Conservation (phyloP, 2,888 invertebrate genomes). For the Entomobrya proxima region DNA sequence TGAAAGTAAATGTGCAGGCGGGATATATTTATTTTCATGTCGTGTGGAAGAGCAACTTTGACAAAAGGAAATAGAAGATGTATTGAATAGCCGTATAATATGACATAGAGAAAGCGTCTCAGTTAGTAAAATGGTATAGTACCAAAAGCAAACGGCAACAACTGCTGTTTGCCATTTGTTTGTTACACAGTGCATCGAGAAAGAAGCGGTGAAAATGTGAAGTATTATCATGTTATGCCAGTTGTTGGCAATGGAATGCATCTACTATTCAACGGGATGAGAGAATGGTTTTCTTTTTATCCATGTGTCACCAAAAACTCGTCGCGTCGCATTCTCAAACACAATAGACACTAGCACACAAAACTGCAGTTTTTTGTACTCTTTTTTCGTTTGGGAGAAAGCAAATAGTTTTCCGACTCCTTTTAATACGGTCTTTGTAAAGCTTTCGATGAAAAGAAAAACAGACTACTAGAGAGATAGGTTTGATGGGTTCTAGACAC, state of each 20-base stretch:
- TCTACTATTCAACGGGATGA: conserved; percentile 8
- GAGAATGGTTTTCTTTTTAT: conserved; percentile 5
- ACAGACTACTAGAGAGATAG: too few species aligned
- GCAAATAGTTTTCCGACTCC: conserved; percentile 2
- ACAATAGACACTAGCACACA: background rate
- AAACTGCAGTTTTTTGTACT: conserved; percentile 7
- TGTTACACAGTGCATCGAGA: conserved; percentile 11
- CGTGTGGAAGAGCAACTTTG: conserved; percentile 33
- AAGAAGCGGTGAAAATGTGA: conserved; percentile 26
- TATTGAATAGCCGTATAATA: conserved; percentile 30
- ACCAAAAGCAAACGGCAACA: background rate
- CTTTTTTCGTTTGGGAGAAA: conserved; percentile 25
- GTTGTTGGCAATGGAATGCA: conserved; percentile 49
- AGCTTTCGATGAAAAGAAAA: too few species aligned
- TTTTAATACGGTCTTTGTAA: background rate
- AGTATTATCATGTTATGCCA: conserved; percentile 45
- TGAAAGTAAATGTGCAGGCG: background rate
- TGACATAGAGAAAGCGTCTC: background rate
- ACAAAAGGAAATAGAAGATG: conserved; percentile 16
- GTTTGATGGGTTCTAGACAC: too few species aligned
- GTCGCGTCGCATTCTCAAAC: background rate
- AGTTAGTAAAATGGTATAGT: too few species aligned
- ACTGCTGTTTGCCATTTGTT: conserved; percentile 14
- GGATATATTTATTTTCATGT: conserved; percentile 32
- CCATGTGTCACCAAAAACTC: conserved; percentile 34